Evolutionary conservation across 2,797 vertebrate genomes (phyloP).

Genomic region (Gymnodraco acuticeps): DNA sequence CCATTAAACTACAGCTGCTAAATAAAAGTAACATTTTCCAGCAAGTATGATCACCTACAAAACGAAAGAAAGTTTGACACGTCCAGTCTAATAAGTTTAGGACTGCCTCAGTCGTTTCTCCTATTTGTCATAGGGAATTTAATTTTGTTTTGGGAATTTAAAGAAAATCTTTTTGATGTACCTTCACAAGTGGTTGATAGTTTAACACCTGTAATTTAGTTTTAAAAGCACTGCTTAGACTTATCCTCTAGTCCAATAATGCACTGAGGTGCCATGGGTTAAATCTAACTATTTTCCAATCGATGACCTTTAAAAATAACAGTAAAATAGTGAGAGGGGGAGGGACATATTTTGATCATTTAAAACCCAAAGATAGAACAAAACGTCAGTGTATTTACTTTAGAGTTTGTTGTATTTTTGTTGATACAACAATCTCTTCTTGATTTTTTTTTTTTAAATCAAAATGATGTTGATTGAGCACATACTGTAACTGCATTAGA

Average conservation of each 20-base stretch:
- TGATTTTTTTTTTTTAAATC: not conserved
- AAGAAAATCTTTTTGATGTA: not conserved
- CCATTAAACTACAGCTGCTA: slow-evolving; percentile 18
- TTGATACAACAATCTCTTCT: not conserved
- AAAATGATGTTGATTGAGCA: slow-evolving; percentile 16
- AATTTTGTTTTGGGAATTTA: not conserved
- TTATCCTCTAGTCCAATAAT: slow-evolving; percentile 24
- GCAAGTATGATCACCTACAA: slow-evolving; percentile 30
- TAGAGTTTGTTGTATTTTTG: not conserved
- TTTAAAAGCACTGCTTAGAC: slow-evolving; percentile 45
- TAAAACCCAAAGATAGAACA: slow-evolving; percentile 56
- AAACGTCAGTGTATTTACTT: slow-evolving; percentile 27
- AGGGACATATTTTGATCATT: slow-evolving; percentile 17
- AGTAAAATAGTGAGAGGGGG: slow-evolving; percentile 1
- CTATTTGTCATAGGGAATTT: not conserved
- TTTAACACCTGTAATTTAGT: slow-evolving; percentile 16
- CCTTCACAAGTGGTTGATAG: slow-evolving; percentile 3
- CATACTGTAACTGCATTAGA: slow-evolving; percentile 30
- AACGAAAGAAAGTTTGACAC: slow-evolving; percentile 16
- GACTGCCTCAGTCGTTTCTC: slow-evolving; percentile 13
- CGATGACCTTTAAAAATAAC: slow-evolving; percentile 10
- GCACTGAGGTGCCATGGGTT: slow-evolving; percentile 22
- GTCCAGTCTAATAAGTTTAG: not conserved
- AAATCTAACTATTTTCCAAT: slow-evolving; percentile 14
- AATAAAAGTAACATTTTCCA: slow-evolving; percentile 25